Evolutionary conservation across 2,797 vertebrate species (phyloP).

Genomic region (Euthynnus affinis): DNA sequence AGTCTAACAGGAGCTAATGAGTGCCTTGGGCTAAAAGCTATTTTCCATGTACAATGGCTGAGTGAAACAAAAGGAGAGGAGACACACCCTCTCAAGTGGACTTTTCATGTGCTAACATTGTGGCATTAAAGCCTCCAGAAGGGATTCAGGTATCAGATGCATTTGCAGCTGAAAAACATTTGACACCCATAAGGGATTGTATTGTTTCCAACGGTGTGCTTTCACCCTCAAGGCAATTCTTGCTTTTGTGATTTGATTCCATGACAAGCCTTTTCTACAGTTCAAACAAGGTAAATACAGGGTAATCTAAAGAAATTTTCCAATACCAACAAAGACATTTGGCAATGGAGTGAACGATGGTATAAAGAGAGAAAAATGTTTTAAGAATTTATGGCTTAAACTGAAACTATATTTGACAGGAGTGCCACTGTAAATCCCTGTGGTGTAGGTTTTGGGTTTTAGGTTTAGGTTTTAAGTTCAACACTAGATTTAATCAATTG

Average conservation of each 20-base stretch:
- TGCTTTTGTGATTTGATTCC: neutral
- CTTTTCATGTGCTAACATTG: slow-evolving; percentile 16
- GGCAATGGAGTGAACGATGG: too few relatives aligned
- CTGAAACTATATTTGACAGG: too few relatives aligned
- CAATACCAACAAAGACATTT: too few relatives aligned
- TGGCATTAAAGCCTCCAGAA: slow-evolving; percentile 2
- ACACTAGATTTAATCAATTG: too few relatives aligned
- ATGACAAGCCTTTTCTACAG: neutral
- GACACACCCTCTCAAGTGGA: slow-evolving; percentile 4
- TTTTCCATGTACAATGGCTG: neutral
- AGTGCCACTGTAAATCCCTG: too few relatives aligned
- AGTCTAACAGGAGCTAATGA: neutral
- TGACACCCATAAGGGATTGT: neutral
- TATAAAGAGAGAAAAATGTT: too few relatives aligned
- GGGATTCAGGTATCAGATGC: slow-evolving; percentile 18
- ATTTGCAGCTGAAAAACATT: slow-evolving; percentile 8
- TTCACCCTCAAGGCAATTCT: neutral
- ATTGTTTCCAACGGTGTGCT: neutral
- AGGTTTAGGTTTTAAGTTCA: too few relatives aligned
- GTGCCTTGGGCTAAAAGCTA: neutral
- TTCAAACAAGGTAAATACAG: neutral
- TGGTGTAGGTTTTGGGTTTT: too few relatives aligned
- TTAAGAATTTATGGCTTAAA: too few relatives aligned
- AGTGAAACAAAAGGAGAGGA: neutral
- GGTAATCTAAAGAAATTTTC: too few relatives aligned